Evolutionary conservation across 35 echinoderm and acorn worm species (phyloP).

Genomic region (Apostichopus parvimensis): DNA sequence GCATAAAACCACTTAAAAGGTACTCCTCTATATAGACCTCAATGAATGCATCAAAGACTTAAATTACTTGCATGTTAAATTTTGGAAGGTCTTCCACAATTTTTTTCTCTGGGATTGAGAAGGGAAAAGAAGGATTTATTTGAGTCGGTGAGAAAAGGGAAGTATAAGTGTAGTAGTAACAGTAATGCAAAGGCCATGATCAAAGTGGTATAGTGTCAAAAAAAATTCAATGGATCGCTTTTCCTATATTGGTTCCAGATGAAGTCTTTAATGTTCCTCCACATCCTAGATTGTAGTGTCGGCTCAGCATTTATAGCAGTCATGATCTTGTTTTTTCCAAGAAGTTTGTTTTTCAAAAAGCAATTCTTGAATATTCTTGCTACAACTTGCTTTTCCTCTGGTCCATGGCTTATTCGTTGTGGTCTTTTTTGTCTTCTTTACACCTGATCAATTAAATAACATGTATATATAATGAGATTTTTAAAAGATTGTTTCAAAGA

Average conservation of each 20-base stretch:
- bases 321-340: neutral
- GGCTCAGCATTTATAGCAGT: neutral
- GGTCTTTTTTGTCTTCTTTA: neutral
- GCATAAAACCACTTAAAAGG: too few relatives aligned
- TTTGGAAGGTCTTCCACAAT: too few relatives aligned
- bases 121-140: too few relatives aligned
- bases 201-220: too few relatives aligned
- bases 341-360: neutral
- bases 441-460: neutral
- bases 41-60: too few relatives aligned
- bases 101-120: too few relatives aligned
- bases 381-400: conserved; percentile 6
- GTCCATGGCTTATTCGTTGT: neutral
- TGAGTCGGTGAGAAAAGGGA: too few relatives aligned
- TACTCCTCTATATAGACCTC: too few relatives aligned
- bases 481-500: neutral
- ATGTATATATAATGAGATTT: neutral
- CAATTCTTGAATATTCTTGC: neutral
- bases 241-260: conserved; percentile 3
- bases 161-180: too few relatives aligned
- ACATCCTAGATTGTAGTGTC: neutral
- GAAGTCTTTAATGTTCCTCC: conserved; percentile 23
- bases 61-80: too few relatives aligned
- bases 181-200: too few relatives aligned
- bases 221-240: neutral